phyloP scores from a whole-genome alignment of 2,797 vertebrate species.

The Falco rusticolus region DNA sequence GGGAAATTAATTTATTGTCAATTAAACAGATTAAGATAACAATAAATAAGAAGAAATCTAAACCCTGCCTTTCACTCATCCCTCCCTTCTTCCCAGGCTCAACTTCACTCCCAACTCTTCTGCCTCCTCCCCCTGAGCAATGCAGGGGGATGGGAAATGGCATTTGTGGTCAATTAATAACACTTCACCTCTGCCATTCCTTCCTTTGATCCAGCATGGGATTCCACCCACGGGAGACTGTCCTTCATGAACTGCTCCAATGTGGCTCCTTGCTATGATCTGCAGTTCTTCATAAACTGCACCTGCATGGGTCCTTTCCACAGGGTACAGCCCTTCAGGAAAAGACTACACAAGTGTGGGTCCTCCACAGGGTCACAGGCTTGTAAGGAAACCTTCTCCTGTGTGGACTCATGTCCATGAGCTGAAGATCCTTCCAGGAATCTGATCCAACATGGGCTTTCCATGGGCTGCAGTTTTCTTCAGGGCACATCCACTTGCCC shows the following conservation, averaged over 20 bases:
- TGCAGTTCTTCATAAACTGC: not conserved
- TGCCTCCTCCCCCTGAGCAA: not conserved
- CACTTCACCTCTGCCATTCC: accelerated
- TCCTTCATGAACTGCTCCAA: not conserved
- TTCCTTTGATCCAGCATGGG: not conserved
- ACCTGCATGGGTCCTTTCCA: not conserved
- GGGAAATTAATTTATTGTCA: not conserved
- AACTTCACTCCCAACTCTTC: not conserved
- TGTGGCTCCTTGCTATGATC: not conserved
- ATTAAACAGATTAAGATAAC: not conserved
- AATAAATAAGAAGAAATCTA: not conserved
- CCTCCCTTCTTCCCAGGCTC: not conserved
- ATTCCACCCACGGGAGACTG: not conserved
- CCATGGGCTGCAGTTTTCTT: not conserved
- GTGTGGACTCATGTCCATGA: not conserved
- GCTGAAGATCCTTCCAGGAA: not conserved
- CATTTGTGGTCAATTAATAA: not conserved
- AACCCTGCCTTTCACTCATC: not conserved
- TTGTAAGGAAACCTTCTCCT: not conserved
- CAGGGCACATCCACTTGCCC: not conserved
- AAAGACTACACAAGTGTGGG: not conserved
- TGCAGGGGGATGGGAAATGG: not conserved
- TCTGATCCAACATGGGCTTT: not conserved
- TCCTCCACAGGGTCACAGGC: not conserved
- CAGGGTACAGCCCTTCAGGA: not conserved